Base-by-base conservation (phyloP, 2,797 vertebrate species). In the Oreortyx pictus region DNA sequence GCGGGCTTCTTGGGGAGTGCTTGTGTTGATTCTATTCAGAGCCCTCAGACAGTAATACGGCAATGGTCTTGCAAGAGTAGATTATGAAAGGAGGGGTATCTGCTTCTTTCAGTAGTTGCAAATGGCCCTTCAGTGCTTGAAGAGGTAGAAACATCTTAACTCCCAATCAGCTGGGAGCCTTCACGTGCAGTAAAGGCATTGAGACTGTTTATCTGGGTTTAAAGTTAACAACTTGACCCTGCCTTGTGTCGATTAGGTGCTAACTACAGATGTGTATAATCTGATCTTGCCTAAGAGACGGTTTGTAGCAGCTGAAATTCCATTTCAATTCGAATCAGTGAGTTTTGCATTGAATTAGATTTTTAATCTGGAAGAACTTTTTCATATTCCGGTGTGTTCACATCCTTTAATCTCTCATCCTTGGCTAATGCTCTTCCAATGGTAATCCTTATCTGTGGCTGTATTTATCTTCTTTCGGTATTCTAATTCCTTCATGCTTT, bases 401-500 rank as follows among this genome's bases (percentile, higher is more conserved):
- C 4, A 86, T 43, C 10, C 37, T 87, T 88, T 88, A 82, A 64
- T 89, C 66, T 91, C 31, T 20, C 60, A 88, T 52, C 17, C 8
- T 57, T 91, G 66, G 64, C n/a, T 93, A 60, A 82, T 59, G 50
- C 65, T 94, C 29, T 89, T 92, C 74, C 76, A 92, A 35, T 66
- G 27, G 64, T 88, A 95, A 90, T 83, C 67, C 60, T 85, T 89
- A 89, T 81, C 73, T 82, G 66, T 57, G 54, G 7, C 25, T 79
- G 54, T 68, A 67, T 95, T 92, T 94, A 79, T 90, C 70, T 88
- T 87, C 56, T 60, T 86, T 90, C 59, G 83, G 12, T 67, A 52
- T 82, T 93, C 60, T 89, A 94, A 86, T 92, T 50, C 71, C 5
- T 82, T 86, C 37, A 14, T 73, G 35, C 35, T 91, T 93, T 94